phyloP scores from a whole-genome alignment of 2,797 vertebrate genomes.

The Melanotaenia boesemani region DNA sequence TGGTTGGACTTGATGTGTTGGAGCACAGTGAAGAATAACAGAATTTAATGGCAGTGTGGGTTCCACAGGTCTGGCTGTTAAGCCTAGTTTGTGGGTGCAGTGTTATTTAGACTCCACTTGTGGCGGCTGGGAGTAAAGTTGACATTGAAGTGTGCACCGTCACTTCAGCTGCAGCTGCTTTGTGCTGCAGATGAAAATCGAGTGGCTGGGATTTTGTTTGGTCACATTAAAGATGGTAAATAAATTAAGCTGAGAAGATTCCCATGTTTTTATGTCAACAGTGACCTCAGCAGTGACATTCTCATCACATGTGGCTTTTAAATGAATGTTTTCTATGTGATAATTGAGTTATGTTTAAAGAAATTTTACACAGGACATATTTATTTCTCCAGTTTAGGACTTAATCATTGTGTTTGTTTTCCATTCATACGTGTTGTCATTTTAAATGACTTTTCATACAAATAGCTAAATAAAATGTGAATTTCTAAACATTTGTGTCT shows the following conservation, averaged over 20 bases:
- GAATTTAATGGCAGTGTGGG: constrained; percentile 26
- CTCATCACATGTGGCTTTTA: background rate
- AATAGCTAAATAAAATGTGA: background rate
- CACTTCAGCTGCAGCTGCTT: background rate
- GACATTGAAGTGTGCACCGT: background rate
- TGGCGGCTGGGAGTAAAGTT: background rate
- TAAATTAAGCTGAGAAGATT: background rate
- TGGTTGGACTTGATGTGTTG: background rate
- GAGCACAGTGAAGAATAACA: constrained; percentile 21
- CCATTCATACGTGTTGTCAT: background rate
- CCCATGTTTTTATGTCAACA: constrained; percentile 25
- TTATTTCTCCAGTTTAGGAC: constrained; percentile 1
- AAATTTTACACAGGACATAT: background rate
- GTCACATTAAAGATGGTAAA: background rate
- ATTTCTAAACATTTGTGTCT: background rate
- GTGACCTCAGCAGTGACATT: constrained; percentile 9
- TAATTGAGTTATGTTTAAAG: too few species aligned
- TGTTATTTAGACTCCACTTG: background rate
- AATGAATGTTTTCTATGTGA: background rate
- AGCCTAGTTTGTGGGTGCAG: background rate
- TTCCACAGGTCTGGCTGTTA: constrained; percentile 9
- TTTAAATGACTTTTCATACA: background rate
- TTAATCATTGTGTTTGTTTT: background rate
- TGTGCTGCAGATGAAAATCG: background rate
- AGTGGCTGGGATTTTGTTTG: background rate